Base-by-base conservation (phyloP, 2,888 invertebrate genomes). In the Coenonympha arcania region DNA sequence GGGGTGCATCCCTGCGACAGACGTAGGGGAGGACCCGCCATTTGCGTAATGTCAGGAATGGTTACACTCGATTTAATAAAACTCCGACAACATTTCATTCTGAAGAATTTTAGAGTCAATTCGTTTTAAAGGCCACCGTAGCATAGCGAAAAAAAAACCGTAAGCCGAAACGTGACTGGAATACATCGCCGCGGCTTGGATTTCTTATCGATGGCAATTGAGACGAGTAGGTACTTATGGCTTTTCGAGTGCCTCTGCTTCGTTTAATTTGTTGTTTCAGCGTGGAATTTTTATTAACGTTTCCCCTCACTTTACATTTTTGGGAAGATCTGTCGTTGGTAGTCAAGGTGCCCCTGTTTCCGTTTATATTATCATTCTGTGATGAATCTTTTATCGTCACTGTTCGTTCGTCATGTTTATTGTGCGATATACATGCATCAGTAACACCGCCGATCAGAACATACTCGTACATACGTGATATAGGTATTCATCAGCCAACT, bases 61-160 rank as follows among this genome's bases (percentile, higher is more conserved):
- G 85, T 85, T 84, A 84, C 85, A 85, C 84, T 85, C 86, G 84
- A 85, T 86, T 86, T 86, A 86, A 86, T 85, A 86, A 85, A 86
- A 86, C 79, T 85, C 82, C 73, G 73, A 80, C 84, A 82, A 76
- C 83, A 81, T 84, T 85, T 82, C 82, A 81, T 85, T 84, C 73
- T 79, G 78, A 80, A 79, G 83, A 85, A 84, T 85, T 85, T 84
- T 83, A 83, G 81, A 85, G 84, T 83, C 84, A 82, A 84, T 86
- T 83, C 80, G 76, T 82, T 85, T 83, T 81, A 81, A 83, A 80
- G 82, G 82, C 77, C 76, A 80, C 76, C 71, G 79, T 69, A 71
- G 77, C 78, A 80, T 77, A 73, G 79, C 77, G 72, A 78, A 84
- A 84, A 84, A 84, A 83, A 84, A 85, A 82, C 79, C 81, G 80